Evolutionary conservation across 1,140 invertebrate genomes (phyloP).

Genomic region (Megalonaias nervosa): DNA sequence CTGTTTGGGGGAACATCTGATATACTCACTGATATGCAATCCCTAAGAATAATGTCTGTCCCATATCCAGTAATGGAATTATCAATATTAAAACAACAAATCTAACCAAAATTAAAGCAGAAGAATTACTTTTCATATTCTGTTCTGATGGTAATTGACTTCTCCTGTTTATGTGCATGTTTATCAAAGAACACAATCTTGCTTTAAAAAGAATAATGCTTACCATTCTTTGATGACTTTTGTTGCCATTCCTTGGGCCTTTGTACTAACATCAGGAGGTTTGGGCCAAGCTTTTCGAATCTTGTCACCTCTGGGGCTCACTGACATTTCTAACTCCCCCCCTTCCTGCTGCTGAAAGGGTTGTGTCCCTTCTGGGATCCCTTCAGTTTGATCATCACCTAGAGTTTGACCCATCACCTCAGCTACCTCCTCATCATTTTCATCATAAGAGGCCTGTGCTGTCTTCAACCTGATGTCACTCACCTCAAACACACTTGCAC

Average conservation of each 20-base stretch:
- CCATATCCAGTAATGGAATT: no score
- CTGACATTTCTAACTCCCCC: background rate
- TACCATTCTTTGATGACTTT: no score
- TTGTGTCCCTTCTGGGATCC: conserved; percentile 33
- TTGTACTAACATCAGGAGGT: conserved; percentile 58
- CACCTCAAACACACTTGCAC: conserved; percentile 78
- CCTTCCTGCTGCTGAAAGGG: conserved; percentile 45
- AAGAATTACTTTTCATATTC: no score
- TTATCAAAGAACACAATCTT: no score
- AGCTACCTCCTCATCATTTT: conserved; percentile 67
- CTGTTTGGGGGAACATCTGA: no score
- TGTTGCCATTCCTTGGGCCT: conserved; percentile 20
- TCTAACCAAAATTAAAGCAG: no score
- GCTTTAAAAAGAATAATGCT: no score
- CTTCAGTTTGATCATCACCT: conserved; percentile 38
- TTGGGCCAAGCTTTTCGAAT: conserved; percentile 58
- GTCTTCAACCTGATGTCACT: conserved; percentile 76
- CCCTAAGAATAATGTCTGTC: no score
- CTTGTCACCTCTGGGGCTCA: conserved; percentile 26
- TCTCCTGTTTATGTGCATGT: no score
- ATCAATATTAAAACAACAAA: no score
- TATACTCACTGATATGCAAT: no score
- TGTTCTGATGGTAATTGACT: no score
- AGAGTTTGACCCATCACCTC: conserved; percentile 54
- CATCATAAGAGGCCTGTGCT: conserved; percentile 54